Percentiles rank a stretch among this genome's conserved stretches.
phyloP scores from a whole-genome alignment of 2,797 vertebrate genomes.

The Xenentodon cancila region DNA sequence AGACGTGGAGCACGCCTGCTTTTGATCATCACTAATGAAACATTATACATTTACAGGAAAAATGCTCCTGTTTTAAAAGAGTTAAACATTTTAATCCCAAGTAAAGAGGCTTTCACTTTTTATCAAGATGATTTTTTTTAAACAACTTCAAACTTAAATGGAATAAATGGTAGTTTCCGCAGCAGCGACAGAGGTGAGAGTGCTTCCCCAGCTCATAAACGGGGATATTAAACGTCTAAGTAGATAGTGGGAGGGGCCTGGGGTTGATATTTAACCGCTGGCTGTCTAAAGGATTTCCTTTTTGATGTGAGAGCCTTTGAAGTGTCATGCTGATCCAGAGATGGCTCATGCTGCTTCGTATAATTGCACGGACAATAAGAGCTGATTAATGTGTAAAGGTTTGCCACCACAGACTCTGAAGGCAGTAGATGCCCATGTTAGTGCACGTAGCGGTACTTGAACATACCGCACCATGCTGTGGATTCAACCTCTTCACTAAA shows the following conservation, averaged over 20 bases:
- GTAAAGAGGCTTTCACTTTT: background rate
- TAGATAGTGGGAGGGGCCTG: background rate
- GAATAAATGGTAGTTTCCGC: background rate
- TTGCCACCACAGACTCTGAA: background rate
- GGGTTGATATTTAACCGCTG: background rate
- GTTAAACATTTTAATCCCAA: no score
- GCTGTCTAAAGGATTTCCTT: background rate
- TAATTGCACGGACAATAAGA: background rate
- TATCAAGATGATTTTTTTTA: background rate
- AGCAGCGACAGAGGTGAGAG: background rate
- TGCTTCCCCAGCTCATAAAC: background rate
- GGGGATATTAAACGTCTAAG: background rate
- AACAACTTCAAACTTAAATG: background rate
- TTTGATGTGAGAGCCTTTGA: background rate
- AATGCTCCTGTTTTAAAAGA: no score
- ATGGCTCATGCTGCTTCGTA: background rate
- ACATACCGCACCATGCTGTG: no score
- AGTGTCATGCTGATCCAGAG: background rate
- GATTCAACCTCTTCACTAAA: no score
- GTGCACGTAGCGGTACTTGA: no score
- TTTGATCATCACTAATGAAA: conserved; percentile 47
- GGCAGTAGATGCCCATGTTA: no score
- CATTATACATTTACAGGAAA: background rate
- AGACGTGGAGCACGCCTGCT: conserved; percentile 9
- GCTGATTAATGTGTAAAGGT: background rate